Base-by-base conservation (phyloP, 2,797 vertebrate species). In the Scolopax bukidnonensis region DNA sequence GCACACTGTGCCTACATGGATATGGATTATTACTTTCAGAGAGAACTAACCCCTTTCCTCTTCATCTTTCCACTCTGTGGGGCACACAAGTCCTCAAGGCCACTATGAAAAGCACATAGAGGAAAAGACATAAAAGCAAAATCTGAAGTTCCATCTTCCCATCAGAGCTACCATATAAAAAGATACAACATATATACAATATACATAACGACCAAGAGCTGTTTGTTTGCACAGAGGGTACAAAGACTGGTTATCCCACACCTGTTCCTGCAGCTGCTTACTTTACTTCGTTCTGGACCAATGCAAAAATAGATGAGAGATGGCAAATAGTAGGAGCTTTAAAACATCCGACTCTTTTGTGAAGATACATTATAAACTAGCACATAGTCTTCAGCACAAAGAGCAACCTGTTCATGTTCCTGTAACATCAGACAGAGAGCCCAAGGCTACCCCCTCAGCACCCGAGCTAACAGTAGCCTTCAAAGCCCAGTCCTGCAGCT, bases 21-120 rank as follows among this genome's bases (percentile, higher is more conserved):
- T 1, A 53, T 0, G 3, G 48, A 33, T 11, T 4, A 19, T 10
- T 16, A 3, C 45, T 56, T 51, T 24, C 53, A 30, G 61, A 54
- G 12, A 21, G 15, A 48, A 53, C 1, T 2, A 79, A n/a, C 3
- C 14, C 54, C 25, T 10, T 24, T 9, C 36, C 36, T 33, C 28
- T 28, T 48, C 48, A 69, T 11, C 20, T 4, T 70, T 40, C 50
- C 36, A 40, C 33, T 36, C 47, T 21, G 65, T 28, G 24, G 24
- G 47, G 65, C 48, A 53, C 15, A 2, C 28, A 32, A 64, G 40
- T 64, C 61, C 61, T 23, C 40, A 43, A 43, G 33, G 28, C 16
- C 40, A 32, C 33, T 17, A 19, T 2, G 48, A 40, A 53, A 40
- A 51, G 27, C 27, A 16, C 2, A 3, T 6, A 21, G 33, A 50